phyloP scores from a whole-genome alignment of 1,140 invertebrate genomes.

The Euura lappo region DNA sequence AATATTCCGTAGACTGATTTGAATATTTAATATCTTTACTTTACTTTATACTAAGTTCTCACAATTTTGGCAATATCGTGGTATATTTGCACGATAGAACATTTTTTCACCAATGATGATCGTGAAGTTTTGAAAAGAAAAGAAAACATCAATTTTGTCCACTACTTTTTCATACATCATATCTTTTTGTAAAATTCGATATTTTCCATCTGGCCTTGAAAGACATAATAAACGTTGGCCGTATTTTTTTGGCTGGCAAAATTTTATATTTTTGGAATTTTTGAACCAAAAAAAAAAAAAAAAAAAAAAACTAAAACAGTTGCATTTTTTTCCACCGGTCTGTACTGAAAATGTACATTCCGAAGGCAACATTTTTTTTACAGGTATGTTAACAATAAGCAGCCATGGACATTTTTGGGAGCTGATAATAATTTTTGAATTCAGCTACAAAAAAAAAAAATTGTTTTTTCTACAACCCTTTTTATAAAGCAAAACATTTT shows the following conservation, averaged over 20 bases:
- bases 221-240: slow-evolving; percentile 32
- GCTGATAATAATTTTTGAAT: slow-evolving; percentile 57
- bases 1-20: no score
- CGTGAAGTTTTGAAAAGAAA: not conserved
- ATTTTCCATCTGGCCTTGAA: no score
- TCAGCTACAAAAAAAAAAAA: slow-evolving; percentile 43
- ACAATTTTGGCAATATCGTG: not conserved
- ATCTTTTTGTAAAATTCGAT: no score
- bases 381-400: slow-evolving; percentile 46
- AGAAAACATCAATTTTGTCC: not conserved
- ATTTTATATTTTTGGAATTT: slow-evolving; percentile 64
- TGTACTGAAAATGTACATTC: slow-evolving; percentile 12
- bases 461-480: slow-evolving; percentile 11
- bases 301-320: not conserved
- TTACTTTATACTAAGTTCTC: not conserved
- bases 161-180: no score
- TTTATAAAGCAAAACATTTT: slow-evolving; percentile 28
- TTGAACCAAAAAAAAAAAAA: not conserved
- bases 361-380: slow-evolving; percentile 46
- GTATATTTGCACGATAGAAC: not conserved
- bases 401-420: slow-evolving; percentile 56
- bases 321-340: slow-evolving; percentile 32
- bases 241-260: slow-evolving; percentile 57
- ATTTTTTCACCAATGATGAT: not conserved
- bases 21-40: no score